Evolutionary conservation across 2,113 vertebrate species (phyloP).

Genomic region (Sakesphorus luctuosus): DNA sequence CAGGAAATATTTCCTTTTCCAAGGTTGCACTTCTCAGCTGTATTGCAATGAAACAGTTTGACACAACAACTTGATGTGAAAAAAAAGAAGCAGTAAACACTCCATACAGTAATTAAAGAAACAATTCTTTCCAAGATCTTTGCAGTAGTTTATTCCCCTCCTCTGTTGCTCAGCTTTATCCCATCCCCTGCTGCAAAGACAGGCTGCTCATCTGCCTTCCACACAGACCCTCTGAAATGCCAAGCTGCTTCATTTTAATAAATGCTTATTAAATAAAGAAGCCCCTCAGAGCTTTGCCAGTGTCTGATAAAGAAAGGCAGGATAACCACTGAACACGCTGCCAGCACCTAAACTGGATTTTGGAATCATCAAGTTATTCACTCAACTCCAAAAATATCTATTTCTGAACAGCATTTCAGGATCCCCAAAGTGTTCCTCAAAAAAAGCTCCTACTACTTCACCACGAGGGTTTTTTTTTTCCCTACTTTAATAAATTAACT

Average conservation of each 20-base stretch:
- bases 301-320: not conserved
- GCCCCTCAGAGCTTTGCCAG: not conserved
- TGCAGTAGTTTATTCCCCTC: not conserved
- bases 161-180: not conserved
- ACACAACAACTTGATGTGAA: not conserved
- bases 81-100: not conserved
- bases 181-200: not conserved
- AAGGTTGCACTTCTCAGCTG: not conserved
- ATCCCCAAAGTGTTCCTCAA: not conserved
- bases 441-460: not conserved
- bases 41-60: not conserved
- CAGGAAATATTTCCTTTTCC: not conserved
- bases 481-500: not conserved
- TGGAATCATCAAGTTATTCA: not conserved
- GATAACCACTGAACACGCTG: not conserved
- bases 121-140: not conserved
- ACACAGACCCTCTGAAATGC: not conserved
- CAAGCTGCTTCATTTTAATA: not conserved
- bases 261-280: not conserved
- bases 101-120: not conserved
- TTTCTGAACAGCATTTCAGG: not conserved
- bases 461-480: accelerated
- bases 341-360: not conserved
- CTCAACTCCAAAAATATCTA: not conserved
- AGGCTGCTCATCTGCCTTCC: not conserved